Base-by-base conservation (phyloP, 2,113 vertebrate species). In the Gymnarchus niloticus region DNA sequence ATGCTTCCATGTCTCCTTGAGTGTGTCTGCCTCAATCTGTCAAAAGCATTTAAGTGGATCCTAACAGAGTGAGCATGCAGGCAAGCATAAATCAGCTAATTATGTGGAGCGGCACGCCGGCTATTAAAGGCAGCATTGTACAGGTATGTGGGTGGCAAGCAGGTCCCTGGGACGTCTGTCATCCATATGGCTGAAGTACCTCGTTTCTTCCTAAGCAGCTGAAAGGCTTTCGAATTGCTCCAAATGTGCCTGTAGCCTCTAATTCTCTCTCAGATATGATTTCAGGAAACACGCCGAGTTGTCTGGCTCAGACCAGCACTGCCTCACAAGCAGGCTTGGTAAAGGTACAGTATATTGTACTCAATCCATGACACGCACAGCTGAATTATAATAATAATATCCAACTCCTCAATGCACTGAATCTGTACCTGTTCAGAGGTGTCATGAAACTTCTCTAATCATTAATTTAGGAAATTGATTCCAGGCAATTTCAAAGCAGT, bases 211-310 rank as follows among this genome's bases (percentile, higher is more conserved):
- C 51, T 84, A 17, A 78, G 86, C 86, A 83, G 78, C 49, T 81
- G 65, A 73, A 33, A 73, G 81, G 78, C 82, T 83, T 83, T 89
- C 87, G 86, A 49, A 90, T 61, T 44, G 88, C 85, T 52, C 85
- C 85, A 59, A 10, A 33, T 73, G 88, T 28, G 86, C 28, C 89
- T 25, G 69, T 85, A 37, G 14, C 65, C 86, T 86, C 77, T 46
- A 33, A 28, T 87, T 84, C 57, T 57, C 59, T 56, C 89, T 87
- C 87, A 86, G 84, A 5, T 14, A 21, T 69, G 87, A 88, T 92
- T 91, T 87, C 91, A 91, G 91, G 91, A 91, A 92, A 91, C 85
- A 88, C 91, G 78, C 88, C 77, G 89, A 91, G 89, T 89, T 88
- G 83, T 85, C 81, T 1, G 81, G 57, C 9, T 84, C 87, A 88